Evolutionary conservation across 1,140 invertebrate genomes (phyloP), one percentile per base, ranked within the genome.

Genomic region (Pseudomyrmex dendroicus): DNA sequence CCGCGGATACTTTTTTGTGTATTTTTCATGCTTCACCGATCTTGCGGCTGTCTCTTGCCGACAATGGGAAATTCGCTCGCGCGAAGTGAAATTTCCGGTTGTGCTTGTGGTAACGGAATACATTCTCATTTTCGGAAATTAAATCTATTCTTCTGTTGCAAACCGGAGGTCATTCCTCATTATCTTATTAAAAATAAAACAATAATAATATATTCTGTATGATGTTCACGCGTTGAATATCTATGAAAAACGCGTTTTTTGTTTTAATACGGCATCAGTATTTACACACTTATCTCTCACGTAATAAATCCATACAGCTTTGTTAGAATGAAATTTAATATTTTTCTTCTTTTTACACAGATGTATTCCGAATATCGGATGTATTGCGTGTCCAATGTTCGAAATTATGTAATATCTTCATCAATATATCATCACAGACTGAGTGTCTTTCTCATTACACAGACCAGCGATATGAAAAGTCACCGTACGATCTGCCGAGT

Each of bases 11-110:
- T 35, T 35, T 35, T 35, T 35, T 35, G 50, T 68, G 56, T 78
- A 4, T 70, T 80, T 72, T 70, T 70, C 54, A 59, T 20, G 64
- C 56, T 22, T 70, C 66, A 22, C 20, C 22, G 66, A 72, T 70
- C 66, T 35, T 22, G 76, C 54, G 54, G 20, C 44, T 46, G 35
- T 70, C 9, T 52, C 46, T 7, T 10, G 10, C 4, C 54, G 44
- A 48, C 52, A 57, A 78, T 57, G 64, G 48, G 44, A 50, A 50
- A 25, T 10, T 61, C 35, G 70, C 35, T 4, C 35, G 35, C 0
- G 56, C 44, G 4, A 50, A 15, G 44, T 15, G 17, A 25, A 13
- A 50, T 52, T 64, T n/a, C 22, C 12, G 10, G 13, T 46, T 17
- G 62, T 17, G 62, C 35, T 54, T 25, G n/a, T 66, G 20, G 25